Evolutionary conservation across 1,140 invertebrate species (phyloP).

Genomic region (Cataglyphis hispanica): DNA sequence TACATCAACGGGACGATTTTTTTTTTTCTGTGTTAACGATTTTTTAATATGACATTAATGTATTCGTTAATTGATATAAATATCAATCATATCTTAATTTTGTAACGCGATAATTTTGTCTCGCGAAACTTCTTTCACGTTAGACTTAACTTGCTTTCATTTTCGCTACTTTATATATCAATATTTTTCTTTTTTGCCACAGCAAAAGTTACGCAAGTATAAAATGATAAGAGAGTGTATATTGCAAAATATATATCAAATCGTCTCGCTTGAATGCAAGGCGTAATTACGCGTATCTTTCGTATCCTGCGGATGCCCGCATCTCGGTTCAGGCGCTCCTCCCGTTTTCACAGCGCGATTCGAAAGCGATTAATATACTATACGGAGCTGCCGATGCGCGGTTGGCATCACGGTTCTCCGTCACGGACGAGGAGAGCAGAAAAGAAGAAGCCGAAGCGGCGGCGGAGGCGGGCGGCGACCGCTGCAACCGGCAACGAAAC

Average conservation of each 20-base stretch:
- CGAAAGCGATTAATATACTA: conserved; percentile 78
- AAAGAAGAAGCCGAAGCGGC: conserved; percentile 67
- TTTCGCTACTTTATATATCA: neutral
- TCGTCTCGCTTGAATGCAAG: neutral
- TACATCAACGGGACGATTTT: neutral
- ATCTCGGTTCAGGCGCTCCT: neutral
- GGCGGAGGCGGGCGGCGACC: conserved; percentile 45
- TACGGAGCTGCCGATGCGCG: conserved; percentile 60
- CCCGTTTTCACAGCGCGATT: conserved; percentile 53
- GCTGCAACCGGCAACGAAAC: conserved; percentile 76
- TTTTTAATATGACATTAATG: neutral
- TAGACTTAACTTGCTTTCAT: neutral
- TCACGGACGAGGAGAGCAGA: conserved; percentile 66
- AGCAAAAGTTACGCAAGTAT: neutral
- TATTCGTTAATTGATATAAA: neutral
- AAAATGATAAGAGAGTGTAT: neutral
- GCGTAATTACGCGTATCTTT: conserved; percentile 41
- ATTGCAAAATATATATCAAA: neutral
- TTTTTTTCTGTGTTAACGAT: neutral
- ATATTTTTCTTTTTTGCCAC: neutral
- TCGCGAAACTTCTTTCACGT: neutral
- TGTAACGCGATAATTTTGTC: neutral
- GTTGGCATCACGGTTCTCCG: conserved; percentile 24
- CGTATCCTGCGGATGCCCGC: conserved; percentile 6
- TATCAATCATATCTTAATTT: neutral